Conservation (phyloP, 2,888 invertebrate genomes). For the Heliconius ismenius region DNA sequence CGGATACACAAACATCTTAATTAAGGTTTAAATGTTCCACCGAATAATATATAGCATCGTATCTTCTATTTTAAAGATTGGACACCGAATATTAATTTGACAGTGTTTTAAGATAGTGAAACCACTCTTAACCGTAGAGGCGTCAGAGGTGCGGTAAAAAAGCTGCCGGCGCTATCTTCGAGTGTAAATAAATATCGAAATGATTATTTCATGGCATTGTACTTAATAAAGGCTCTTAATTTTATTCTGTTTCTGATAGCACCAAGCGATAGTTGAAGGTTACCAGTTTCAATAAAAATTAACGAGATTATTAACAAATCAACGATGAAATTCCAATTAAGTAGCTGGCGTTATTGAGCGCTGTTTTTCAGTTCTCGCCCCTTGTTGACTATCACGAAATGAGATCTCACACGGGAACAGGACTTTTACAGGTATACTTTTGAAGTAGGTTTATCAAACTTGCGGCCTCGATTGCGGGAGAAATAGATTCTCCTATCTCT, state of each 20-base stretch:
- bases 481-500: conserved; percentile 52
- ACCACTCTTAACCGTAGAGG: conserved; percentile 29
- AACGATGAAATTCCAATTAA: conserved; percentile 73
- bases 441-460: neutral
- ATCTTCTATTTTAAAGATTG: conserved; percentile 51
- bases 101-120: conserved; percentile 35
- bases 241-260: conserved; percentile 53
- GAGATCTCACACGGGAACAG: conserved; percentile 61
- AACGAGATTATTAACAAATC: conserved; percentile 75
- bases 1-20: conserved; percentile 67
- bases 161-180: conserved; percentile 44
- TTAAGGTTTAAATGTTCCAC: conserved; percentile 65
- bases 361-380: conserved; percentile 61
- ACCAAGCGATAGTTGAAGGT: conserved; percentile 55
- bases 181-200: conserved; percentile 47
- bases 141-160: conserved; percentile 32
- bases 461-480: too few species aligned
- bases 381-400: conserved; percentile 68
- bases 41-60: conserved; percentile 61
- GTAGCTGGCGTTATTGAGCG: conserved; percentile 63
- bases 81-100: conserved; percentile 50
- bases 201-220: conserved; percentile 26
- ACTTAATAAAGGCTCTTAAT: conserved; percentile 31
- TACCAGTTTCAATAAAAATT: conserved; percentile 64
- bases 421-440: conserved; percentile 39